A percentile compares a stretch with the other conserved stretches of the same genome.
phyloP scores from a whole-genome alignment of 2,113 vertebrate genomes.

The Oostethus manadensis region DNA sequence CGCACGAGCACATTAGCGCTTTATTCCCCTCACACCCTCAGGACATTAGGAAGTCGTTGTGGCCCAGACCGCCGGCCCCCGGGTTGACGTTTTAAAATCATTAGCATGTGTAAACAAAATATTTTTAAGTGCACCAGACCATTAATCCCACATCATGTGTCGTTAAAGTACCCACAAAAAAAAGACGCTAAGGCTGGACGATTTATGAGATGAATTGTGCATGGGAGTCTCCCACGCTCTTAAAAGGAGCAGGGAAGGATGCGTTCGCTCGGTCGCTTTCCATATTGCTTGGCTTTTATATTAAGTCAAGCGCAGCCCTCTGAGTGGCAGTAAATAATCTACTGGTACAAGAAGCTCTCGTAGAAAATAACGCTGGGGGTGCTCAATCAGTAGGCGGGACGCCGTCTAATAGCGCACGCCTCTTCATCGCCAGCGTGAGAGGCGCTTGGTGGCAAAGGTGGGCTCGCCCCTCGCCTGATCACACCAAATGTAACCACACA shows the following conservation, averaged over 20 bases:
- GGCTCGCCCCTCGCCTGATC: conserved; percentile 42
- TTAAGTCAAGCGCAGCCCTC: conserved; percentile 60
- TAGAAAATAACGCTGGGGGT: conserved; percentile 38
- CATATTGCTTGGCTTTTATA: conserved; percentile 56
- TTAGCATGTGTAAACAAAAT: conserved; percentile 52
- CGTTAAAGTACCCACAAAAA: conserved; percentile 35
- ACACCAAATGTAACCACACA: conserved; percentile 5
- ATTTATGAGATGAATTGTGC: conserved; percentile 44
- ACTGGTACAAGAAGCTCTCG: conserved; percentile 35
- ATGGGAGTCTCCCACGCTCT: conserved; percentile 30
- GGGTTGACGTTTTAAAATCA: conserved; percentile 45
- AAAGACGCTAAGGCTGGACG: not conserved
- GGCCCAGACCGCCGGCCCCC: conserved; percentile 27
- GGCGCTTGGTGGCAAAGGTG: conserved; percentile 38
- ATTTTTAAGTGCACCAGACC: conserved; percentile 31
- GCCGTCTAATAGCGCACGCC: conserved; percentile 52
- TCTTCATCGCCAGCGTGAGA: conserved; percentile 33
- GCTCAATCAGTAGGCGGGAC: conserved; percentile 56
- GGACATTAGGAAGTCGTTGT: conserved; percentile 54
- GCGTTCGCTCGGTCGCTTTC: conserved; percentile 20
- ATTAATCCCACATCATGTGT: conserved; percentile 46
- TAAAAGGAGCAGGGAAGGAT: conserved; percentile 3
- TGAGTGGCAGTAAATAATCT: conserved; percentile 55
- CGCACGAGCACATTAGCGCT: conserved; percentile 51
- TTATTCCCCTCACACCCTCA: conserved; percentile 51